Base-by-base conservation (phyloP, 2,888 invertebrate species). In the Sipha maydis region DNA sequence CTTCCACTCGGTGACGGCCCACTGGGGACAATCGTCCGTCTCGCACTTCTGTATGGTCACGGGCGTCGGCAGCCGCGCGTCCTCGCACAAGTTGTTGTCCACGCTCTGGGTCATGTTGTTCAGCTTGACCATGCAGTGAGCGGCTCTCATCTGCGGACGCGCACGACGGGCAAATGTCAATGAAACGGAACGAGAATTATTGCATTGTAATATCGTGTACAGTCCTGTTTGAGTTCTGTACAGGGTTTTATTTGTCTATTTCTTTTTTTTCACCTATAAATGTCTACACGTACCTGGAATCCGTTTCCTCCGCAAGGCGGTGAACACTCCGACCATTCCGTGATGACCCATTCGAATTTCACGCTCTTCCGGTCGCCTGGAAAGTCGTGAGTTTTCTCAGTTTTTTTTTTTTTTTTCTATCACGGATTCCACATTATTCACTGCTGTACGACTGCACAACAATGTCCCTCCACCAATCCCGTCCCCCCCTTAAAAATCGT, bases 261-360 rank as follows among this genome's bases (percentile, higher is more conserved):
- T 8, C 41, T n/a, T n/a, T n/a, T n/a, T n/a, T n/a, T n/a, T n/a
- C 41, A 8, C 41, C 5, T 14, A 48, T 14, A 11, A 2, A 48
- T 1, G 1, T 48, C 34, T 4, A n/a, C n/a, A 89, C 90, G 85
- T 91, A 93, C 93, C 92, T 94, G 94, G 90, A 93, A 93, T 2
- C 97, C 97, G 86, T 94, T 94, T 75, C 95, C 95, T 0, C 96
- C 96, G 91, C 98, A 98, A 0, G 95, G 94, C 90, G 96, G 95
- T 2, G 96, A 96, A 91, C 98, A 98, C 25, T 94, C 93, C 0
- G 97, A 96, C 98, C 98, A 98, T 19, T 95, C 95, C 0, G 96
- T 95, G 21, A 95, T 94, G 91, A 94, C 93, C 97, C 97, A 97
- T 90, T 95, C 94, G 91, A 96, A 97, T 90, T 94, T 92, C 90